phyloP scores from a whole-genome alignment of 2,113 vertebrate genomes.

The Grammomys dolichurus region DNA sequence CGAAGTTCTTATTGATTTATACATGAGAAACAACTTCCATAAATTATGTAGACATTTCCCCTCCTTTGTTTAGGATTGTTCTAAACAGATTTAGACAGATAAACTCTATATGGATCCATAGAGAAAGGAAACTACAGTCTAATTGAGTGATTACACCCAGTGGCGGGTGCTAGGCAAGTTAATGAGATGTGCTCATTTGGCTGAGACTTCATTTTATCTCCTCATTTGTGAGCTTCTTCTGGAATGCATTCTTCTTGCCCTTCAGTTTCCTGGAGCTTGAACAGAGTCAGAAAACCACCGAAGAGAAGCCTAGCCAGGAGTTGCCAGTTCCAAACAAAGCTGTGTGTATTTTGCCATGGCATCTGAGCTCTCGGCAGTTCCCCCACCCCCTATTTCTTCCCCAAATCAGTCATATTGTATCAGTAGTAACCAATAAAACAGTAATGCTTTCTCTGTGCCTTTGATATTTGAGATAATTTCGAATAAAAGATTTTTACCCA shows the following conservation, averaged over 20 bases:
- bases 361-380: neutral
- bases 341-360: neutral
- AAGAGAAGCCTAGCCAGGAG: neutral
- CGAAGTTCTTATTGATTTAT: constrained; percentile 16
- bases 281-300: neutral
- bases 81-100: neutral
- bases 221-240: neutral
- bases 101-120: neutral
- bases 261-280: neutral
- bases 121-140: neutral
- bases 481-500: neutral
- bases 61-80: neutral
- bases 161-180: neutral
- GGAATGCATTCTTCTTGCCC: neutral
- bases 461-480: neutral
- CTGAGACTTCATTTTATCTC: neutral
- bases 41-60: constrained; percentile 25
- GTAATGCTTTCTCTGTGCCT: neutral
- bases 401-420: neutral
- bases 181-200: neutral
- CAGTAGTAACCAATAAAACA: neutral
- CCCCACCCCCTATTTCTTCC: neutral
- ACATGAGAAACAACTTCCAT: constrained; percentile 31
- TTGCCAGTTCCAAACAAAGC: neutral
- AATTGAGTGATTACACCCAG: neutral